A percentile compares a stretch with the other conserved stretches of the same genome.
Evolutionary conservation across 2,113 vertebrate genomes (phyloP).

Genomic region (Phoenicopterus ruber): DNA sequence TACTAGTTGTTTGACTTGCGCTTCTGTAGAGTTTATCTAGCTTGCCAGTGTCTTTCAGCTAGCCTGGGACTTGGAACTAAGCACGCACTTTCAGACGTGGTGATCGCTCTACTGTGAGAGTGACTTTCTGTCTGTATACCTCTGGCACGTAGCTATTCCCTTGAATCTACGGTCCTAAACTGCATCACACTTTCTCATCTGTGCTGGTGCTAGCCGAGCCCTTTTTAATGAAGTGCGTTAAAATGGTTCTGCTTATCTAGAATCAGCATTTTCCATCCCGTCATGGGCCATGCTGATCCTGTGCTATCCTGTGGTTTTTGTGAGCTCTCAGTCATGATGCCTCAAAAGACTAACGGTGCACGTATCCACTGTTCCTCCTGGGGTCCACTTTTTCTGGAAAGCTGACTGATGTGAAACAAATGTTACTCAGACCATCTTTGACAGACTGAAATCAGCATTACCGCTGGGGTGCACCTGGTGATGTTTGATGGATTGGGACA

Average conservation of each 20-base stretch:
- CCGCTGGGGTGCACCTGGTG: background rate
- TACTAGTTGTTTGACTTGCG: background rate
- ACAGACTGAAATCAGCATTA: fast-evolving
- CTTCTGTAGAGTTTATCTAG: background rate
- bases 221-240: background rate
- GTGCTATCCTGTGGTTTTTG: background rate
- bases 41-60: background rate
- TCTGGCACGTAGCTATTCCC: background rate
- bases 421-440: background rate
- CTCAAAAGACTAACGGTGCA: fast-evolving
- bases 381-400: background rate
- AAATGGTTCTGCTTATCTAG: background rate
- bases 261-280: fast-evolving
- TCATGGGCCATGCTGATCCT: fast-evolving
- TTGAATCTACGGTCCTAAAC: background rate
- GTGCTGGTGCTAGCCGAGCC: background rate
- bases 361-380: fast-evolving
- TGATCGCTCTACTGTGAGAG: background rate
- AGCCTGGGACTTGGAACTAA: background rate
- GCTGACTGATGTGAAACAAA: background rate
- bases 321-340: background rate
- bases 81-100: background rate
- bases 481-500: background rate
- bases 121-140: background rate
- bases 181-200: background rate